A percentile compares a stretch with the other conserved stretches of the same genome.
Conservation (phyloP, 2,113 vertebrate species). For the Atlantisia rogersi region DNA sequence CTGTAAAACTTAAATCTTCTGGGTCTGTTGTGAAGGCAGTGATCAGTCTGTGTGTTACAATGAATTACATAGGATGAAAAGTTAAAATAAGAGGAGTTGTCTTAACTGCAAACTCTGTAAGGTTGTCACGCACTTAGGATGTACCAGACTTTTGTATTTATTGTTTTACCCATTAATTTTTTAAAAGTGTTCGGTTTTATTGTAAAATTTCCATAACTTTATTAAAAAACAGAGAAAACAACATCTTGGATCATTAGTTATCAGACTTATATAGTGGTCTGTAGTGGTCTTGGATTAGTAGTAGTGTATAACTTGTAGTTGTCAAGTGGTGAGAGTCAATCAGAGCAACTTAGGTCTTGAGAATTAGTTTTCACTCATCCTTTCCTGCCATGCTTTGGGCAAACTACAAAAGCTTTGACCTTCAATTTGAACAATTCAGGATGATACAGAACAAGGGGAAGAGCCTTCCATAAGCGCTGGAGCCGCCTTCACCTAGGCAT, state of each 20-base stretch:
- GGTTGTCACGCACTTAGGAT: neutral
- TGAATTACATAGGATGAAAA: neutral
- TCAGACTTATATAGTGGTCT: neutral
- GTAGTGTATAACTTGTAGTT: neutral
- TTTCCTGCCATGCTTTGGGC: neutral
- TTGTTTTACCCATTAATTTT: neutral
- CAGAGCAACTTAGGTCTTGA: neutral
- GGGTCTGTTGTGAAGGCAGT: neutral
- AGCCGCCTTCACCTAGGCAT: neutral
- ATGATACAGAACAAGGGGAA: fast-evolving
- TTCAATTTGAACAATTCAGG: fast-evolving
- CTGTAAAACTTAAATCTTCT: neutral
- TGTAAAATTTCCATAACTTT: neutral
- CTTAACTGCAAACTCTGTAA: neutral
- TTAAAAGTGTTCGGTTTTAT: neutral
- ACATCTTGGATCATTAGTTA: neutral
- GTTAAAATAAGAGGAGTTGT: neutral
- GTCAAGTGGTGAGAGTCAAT: neutral
- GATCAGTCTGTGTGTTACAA: neutral
- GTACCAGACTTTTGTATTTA: neutral
- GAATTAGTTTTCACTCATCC: neutral
- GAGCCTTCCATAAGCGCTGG: neutral
- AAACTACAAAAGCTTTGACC: neutral
- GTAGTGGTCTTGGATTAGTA: neutral
- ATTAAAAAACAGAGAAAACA: neutral